Base-by-base conservation (phyloP, 1,140 invertebrate genomes). In the Drosophila asahinai region DNA sequence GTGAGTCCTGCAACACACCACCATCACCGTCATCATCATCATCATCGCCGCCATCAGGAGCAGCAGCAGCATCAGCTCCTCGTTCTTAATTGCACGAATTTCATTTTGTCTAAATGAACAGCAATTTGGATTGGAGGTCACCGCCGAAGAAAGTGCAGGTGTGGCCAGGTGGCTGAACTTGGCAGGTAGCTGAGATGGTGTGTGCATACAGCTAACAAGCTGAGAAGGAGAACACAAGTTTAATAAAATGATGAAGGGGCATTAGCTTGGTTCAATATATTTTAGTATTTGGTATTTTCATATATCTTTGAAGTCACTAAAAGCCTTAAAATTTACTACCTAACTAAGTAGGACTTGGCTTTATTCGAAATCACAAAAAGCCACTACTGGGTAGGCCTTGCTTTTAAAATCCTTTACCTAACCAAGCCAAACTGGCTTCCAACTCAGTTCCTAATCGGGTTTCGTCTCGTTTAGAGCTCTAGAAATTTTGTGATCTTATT, bases 101-200 rank as follows among this genome's bases (percentile, higher is more conserved):
- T 91, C 89, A 91, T 91, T 91, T 91, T 80, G 80, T 86, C 62
- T 74, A 91, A 91, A 91, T 91, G 87, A 91, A 91, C 89, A 89
- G 71, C 89, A 91, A 91, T 91, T 89, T 83, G 47, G 51, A 63
- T 71, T 49, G 47, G 63, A 71, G 81, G 68, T 84, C 83, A 86
- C 62, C 73, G 58, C 17, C 58, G 47, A 54, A 58, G 59, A 76
- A 74, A 72, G 77, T 81, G 70, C 71, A 80, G 66, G 58, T 71
- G 70, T 33, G 42, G 19, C 22, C 11, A 55, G 45, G 57, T 63
- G 33, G 14, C 27, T 43, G 42, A 19, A n/a, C 47, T 30, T 25
- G 15, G 8, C n/a, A 19, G 48, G 14, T n/a, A 47, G n/a, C 14
- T n/a, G 47, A 22, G 43, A 19, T n/a, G 30, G 30, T 49, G 19